These are phyloP conservation scores for Hystrix cristata DNA, from an alignment of 2,113 vertebrate species.

Conservation along the genomic window DNA sequence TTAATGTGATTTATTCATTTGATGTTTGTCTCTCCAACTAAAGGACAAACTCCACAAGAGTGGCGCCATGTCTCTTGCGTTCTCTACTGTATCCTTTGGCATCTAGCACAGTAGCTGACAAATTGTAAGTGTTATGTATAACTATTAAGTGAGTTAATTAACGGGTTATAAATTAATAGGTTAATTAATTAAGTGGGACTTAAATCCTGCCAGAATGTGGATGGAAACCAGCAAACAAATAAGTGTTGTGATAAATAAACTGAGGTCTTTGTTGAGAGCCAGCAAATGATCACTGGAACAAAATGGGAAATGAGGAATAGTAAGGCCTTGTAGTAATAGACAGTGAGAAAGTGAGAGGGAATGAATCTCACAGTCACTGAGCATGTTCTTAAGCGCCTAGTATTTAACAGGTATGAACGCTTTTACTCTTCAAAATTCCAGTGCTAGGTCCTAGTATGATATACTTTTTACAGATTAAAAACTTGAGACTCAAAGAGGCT, in stretches of 20 bases:
- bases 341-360: neutral
- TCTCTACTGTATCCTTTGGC: neutral
- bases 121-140: neutral
- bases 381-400: neutral
- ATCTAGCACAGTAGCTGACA: neutral
- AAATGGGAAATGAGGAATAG: neutral
- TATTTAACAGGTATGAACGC: neutral
- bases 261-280: neutral
- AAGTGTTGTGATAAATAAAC: neutral
- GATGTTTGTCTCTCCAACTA: neutral
- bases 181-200: neutral
- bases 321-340: neutral
- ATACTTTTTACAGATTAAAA: constrained; percentile 26
- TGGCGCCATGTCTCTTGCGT: neutral
- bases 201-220: neutral
- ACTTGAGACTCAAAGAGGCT: neutral
- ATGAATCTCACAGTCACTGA: neutral
- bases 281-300: neutral
- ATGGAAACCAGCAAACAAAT: constrained; percentile 46
- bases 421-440: constrained; percentile 17
- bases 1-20: constrained; percentile 38
- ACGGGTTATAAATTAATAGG: neutral
- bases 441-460: neutral
- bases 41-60: neutral
- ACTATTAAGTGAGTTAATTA: neutral